Evolutionary conservation across 1,140 invertebrate genomes (phyloP).

Genomic region (Phymastichus coffea): DNA sequence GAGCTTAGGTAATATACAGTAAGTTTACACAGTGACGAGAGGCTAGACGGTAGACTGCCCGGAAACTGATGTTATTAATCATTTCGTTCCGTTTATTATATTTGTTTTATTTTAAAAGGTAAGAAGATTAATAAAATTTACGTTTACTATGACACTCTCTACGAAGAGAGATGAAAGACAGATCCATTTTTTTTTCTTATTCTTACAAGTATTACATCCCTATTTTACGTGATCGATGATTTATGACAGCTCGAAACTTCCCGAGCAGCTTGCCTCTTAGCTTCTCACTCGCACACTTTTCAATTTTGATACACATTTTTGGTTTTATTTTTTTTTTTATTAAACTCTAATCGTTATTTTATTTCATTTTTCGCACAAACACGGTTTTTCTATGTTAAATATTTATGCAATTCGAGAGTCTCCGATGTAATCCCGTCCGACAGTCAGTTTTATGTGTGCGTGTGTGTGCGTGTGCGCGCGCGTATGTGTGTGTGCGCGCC

Average conservation of each 20-base stretch:
- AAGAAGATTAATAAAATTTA: no score
- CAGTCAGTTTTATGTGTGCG: slow-evolving; percentile 14
- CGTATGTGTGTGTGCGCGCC: neutral
- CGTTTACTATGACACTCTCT: no score
- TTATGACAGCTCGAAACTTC: neutral
- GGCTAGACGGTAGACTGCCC: slow-evolving; percentile 28
- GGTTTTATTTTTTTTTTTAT: slow-evolving; percentile 9
- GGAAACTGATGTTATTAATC: slow-evolving; percentile 21
- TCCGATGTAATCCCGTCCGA: slow-evolving; percentile 5
- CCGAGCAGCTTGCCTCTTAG: slow-evolving; percentile 1
- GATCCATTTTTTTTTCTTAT: slow-evolving; percentile 39
- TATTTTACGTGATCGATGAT: no score
- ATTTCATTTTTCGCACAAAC: no score
- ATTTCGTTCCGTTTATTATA: slow-evolving; percentile 34
- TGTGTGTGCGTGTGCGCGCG: no score
- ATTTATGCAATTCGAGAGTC: slow-evolving; percentile 9
- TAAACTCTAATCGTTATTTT: no score
- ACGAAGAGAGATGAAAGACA: slow-evolving; percentile 42
- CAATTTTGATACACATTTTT: neutral
- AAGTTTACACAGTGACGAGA: slow-evolving; percentile 38
- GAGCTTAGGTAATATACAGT: slow-evolving; percentile 41
- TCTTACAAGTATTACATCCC: neutral
- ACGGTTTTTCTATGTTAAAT: no score
- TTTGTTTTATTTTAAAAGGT: no score
- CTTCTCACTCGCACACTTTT: neutral